Percentiles rank a stretch among this genome's conserved stretches.
These are phyloP conservation scores for Polypterus senegalus DNA, from an alignment of 2,113 vertebrate genomes.

Conservation along the genomic window DNA sequence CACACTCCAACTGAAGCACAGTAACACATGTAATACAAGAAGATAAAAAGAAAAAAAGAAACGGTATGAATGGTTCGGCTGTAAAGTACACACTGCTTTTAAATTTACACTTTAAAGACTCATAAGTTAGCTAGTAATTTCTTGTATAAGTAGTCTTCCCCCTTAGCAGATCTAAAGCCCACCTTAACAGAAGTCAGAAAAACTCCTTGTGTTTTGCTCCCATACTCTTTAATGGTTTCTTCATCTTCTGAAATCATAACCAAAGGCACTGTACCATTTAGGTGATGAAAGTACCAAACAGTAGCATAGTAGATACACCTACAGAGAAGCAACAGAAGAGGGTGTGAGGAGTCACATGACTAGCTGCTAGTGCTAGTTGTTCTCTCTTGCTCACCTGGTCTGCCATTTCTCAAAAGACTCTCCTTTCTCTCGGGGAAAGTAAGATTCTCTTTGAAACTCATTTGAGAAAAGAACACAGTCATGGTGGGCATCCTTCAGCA, in stretches of 20 bases:
- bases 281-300: slow-evolving; percentile 87
- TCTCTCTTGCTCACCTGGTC: slow-evolving; percentile 47
- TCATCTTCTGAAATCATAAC: slow-evolving; percentile 88
- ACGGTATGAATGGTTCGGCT: no score
- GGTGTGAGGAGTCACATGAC: background rate
- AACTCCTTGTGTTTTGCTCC: slow-evolving; percentile 71
- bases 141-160: no score
- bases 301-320: slow-evolving; percentile 88
- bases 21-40: no score
- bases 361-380: background rate
- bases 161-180: background rate
- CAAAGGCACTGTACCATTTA: slow-evolving; percentile 65
- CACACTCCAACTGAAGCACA: no score
- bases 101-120: no score
- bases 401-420: slow-evolving; percentile 82
- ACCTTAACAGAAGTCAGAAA: slow-evolving; percentile 87
- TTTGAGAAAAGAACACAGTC: slow-evolving; percentile 81
- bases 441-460: slow-evolving; percentile 77
- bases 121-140: no score
- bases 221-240: slow-evolving; percentile 54
- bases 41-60: no score
- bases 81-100: no score
- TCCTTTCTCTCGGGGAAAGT: slow-evolving; percentile 66
- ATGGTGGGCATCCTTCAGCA: slow-evolving; percentile 72
- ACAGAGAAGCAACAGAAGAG: slow-evolving; percentile 26